Evolutionary conservation across 2,888 invertebrate genomes (phyloP).

Genomic region (Cephus runcator): DNA sequence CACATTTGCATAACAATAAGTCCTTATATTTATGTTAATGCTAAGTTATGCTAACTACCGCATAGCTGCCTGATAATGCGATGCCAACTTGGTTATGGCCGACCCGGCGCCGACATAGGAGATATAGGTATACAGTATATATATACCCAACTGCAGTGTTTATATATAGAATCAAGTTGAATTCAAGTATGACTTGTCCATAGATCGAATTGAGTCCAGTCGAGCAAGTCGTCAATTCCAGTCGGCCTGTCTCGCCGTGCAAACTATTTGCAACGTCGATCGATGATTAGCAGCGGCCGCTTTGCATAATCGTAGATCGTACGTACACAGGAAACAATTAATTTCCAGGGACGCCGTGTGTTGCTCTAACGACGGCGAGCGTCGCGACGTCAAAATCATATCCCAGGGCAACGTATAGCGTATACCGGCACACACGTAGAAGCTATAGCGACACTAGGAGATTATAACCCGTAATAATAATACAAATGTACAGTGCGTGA

Average conservation of each 20-base stretch:
- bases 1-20: slow-evolving; percentile 16
- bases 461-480: background rate
- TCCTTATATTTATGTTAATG: slow-evolving; percentile 21
- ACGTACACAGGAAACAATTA: background rate
- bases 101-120: background rate
- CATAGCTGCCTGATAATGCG: slow-evolving; percentile 16
- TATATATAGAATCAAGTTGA: background rate
- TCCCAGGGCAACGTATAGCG: background rate
- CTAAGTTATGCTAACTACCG: slow-evolving; percentile 18
- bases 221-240: background rate
- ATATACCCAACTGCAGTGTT: background rate
- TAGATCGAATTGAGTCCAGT: background rate
- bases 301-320: background rate
- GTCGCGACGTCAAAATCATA: background rate
- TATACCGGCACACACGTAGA: background rate
- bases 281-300: background rate
- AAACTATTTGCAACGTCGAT: background rate
- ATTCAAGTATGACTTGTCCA: background rate
- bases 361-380: background rate
- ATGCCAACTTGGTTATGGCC: slow-evolving; percentile 16
- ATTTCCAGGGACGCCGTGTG: background rate
- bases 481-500: background rate
- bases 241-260: background rate
- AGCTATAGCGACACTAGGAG: background rate
- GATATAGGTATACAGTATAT: background rate